phyloP scores from a whole-genome alignment of 2,113 vertebrate genomes.

The Burhinus oedicnemus region DNA sequence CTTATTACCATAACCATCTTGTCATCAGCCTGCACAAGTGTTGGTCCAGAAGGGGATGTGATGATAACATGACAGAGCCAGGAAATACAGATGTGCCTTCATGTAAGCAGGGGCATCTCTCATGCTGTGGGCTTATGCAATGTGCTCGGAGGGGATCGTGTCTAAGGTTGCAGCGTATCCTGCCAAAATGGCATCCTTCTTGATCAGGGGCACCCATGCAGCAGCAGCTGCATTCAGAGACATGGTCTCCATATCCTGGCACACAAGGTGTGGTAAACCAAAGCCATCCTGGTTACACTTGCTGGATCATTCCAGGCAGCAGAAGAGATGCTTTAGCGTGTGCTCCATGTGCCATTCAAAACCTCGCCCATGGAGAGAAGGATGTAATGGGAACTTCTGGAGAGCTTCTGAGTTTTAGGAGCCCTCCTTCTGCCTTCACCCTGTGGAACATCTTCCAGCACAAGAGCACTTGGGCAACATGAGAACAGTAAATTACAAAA shows the following conservation, averaged over 20 bases:
- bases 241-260: neutral
- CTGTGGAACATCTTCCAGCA: neutral
- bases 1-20: neutral
- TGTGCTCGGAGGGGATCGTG: neutral
- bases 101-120: neutral
- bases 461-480: neutral
- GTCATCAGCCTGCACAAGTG: neutral
- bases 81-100: neutral
- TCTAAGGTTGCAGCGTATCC: neutral
- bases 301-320: neutral
- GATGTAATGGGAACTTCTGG: neutral
- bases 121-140: neutral
- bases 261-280: neutral
- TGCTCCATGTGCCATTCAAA: neutral
- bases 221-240: neutral
- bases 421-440: neutral
- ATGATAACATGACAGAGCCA: neutral
- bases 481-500: neutral
- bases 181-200: neutral
- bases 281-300: neutral
- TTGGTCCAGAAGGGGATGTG: rapidly evolving
- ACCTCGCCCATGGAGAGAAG: neutral
- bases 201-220: neutral
- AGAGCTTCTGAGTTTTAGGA: neutral
- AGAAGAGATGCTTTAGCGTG: neutral